These are phyloP conservation scores for Noctilio leporinus DNA, from an alignment of 2,113 vertebrate genomes.

Conservation along the genomic window DNA sequence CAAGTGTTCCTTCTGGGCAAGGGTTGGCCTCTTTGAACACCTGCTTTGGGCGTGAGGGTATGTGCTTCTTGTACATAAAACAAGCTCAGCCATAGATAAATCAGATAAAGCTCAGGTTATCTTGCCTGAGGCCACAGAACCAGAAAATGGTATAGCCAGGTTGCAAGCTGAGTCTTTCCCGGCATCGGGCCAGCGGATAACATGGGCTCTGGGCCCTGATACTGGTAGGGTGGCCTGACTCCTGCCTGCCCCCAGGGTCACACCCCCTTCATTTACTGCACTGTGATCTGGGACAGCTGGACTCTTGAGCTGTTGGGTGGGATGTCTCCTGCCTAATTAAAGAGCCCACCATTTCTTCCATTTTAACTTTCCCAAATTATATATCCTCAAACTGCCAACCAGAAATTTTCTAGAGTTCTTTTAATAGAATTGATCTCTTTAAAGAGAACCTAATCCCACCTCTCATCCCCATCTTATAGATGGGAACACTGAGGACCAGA, in stretches of 20 bases:
- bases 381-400: not conserved
- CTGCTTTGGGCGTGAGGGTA: not conserved
- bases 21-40: not conserved
- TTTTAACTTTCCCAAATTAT: not conserved
- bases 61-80: not conserved
- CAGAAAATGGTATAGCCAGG: not conserved
- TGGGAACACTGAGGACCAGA: not conserved
- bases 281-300: not conserved
- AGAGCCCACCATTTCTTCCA: not conserved
- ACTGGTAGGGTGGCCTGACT: accelerated
- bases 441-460: not conserved
- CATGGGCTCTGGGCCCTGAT: not conserved
- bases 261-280: not conserved
- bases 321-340: not conserved
- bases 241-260: not conserved
- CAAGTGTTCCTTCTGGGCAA: not conserved
- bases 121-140: not conserved
- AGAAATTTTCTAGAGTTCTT: conserved; percentile 5
- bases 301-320: not conserved
- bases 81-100: not conserved
- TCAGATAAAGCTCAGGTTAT: not conserved
- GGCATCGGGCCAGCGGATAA: not conserved
- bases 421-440: not conserved
- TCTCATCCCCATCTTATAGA: not conserved
- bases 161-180: not conserved